A percentile compares a stretch with the other conserved stretches of the same genome.
Evolutionary conservation across 1,140 invertebrate species (phyloP).

Genomic region (Trigoniulus corallinus): DNA sequence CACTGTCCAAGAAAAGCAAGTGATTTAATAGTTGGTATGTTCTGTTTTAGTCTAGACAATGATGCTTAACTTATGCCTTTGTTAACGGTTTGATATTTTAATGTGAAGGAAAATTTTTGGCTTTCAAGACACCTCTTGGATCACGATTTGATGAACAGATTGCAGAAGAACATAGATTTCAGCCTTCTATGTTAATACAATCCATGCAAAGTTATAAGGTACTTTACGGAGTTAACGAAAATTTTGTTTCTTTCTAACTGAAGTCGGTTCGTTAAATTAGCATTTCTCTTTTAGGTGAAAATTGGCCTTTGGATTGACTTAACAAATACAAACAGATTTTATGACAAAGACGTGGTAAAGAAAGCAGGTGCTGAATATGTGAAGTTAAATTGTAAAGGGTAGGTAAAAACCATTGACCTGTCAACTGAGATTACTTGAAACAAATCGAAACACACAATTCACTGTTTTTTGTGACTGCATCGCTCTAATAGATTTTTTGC

Average conservation of each 20-base stretch:
- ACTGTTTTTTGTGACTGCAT: no score
- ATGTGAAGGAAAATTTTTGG: slow-evolving; percentile 41
- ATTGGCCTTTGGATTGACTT: slow-evolving; percentile 92
- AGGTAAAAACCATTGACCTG: slow-evolving; percentile 24
- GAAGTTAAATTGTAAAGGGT: slow-evolving; percentile 73
- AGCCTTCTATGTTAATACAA: slow-evolving; percentile 63
- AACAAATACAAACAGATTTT: slow-evolving; percentile 88
- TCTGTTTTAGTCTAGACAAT: slow-evolving; percentile 6
- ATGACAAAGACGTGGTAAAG: slow-evolving; percentile 61
- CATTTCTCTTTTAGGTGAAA: slow-evolving; percentile 43
- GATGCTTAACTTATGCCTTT: no score
- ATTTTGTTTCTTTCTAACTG: neutral
- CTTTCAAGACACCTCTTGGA: slow-evolving; percentile 83
- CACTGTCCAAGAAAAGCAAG: slow-evolving; percentile 73
- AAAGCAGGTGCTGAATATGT: slow-evolving; percentile 55
- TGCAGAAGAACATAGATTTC: slow-evolving; percentile 57
- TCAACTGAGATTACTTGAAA: no score
- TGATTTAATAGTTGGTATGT: slow-evolving; percentile 54
- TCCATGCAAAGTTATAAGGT: slow-evolving; percentile 53
- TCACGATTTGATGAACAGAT: slow-evolving; percentile 59
- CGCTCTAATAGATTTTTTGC: no score
- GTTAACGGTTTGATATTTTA: slow-evolving; percentile 28
- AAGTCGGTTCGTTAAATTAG: slow-evolving; percentile 6
- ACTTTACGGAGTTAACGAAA: slow-evolving; percentile 13
- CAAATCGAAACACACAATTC: no score